A percentile compares a stretch with the other conserved stretches of the same genome.
Evolutionary conservation across 92 coral and sea anemone genomes (phyloP).

Genomic region (Actinostola sp.): DNA sequence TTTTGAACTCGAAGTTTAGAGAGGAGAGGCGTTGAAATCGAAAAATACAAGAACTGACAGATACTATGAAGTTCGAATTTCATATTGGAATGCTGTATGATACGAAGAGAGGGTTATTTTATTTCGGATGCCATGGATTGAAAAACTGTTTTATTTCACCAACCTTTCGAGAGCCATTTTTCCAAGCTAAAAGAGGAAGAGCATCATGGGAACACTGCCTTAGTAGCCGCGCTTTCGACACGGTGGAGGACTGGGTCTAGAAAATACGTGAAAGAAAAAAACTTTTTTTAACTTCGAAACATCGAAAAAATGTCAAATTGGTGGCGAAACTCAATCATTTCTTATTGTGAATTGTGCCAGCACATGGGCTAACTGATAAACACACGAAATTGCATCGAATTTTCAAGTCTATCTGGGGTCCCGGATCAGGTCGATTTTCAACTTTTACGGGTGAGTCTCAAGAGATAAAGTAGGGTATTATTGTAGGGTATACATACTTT

Average conservation of each 20-base stretch:
- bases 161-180: constrained; percentile 89
- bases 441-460: no score
- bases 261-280: no score
- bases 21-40: neutral
- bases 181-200: constrained; percentile 82
- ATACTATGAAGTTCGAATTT: neutral
- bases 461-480: no score
- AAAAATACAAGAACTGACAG: neutral
- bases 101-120: neutral
- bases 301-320: no score
- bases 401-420: no score
- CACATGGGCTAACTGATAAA: no score
- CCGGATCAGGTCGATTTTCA: no score
- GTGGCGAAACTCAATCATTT: no score
- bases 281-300: no score
- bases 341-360: no score
- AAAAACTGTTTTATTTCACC: constrained; percentile 21
- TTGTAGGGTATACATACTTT: no score
- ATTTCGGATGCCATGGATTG: constrained; percentile 69
- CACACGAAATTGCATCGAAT: no score
- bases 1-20: neutral
- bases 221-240: constrained; percentile 63
- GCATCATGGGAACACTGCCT: constrained; percentile 71
- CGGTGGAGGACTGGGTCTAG: neutral
- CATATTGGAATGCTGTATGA: neutral